Conservation (phyloP, 2,797 vertebrate species). For the Microhierax caerulescens region DNA sequence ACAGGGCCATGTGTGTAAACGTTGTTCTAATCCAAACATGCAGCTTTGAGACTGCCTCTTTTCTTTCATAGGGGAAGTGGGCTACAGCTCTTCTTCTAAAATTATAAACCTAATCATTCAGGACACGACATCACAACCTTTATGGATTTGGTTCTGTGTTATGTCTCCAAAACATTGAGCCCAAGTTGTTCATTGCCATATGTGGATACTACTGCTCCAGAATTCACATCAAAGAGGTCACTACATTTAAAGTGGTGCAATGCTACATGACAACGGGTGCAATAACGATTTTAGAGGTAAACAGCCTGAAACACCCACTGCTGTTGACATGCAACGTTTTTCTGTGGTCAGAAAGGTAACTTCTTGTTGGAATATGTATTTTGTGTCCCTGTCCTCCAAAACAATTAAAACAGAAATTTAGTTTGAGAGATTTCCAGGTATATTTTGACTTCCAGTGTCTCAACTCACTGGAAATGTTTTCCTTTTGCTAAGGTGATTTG, state of each 20-base stretch:
- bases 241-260: not conserved
- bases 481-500: not conserved
- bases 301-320: not conserved
- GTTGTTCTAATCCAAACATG: conserved; percentile 7
- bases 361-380: not conserved
- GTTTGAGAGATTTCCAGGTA: not conserved
- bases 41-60: not conserved
- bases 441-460: not conserved
- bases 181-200: not conserved
- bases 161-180: not conserved
- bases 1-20: not conserved
- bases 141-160: not conserved
- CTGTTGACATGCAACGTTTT: not conserved
- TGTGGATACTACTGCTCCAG: not conserved
- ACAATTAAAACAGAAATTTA: not conserved
- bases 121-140: not conserved
- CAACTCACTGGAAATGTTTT: not conserved
- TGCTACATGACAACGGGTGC: not conserved
- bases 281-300: not conserved
- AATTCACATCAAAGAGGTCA: not conserved
- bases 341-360: not conserved
- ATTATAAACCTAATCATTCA: not conserved
- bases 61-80: not conserved
- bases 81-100: not conserved
- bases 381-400: not conserved